Conservation (phyloP, 2,888 invertebrate genomes). For the Drosophila kanekoi region DNA sequence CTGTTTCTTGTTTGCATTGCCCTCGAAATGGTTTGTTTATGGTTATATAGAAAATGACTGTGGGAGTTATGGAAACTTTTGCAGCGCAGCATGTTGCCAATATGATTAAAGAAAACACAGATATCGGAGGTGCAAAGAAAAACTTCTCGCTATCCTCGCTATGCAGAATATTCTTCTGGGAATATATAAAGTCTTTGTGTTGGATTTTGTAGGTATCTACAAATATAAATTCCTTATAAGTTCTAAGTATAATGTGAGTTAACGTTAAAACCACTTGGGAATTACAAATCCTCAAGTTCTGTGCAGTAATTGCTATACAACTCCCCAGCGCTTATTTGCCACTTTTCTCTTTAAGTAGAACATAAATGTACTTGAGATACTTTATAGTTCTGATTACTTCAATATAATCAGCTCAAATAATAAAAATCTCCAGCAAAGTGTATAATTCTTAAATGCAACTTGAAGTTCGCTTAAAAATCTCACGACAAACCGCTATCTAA, state of each 20-base stretch:
- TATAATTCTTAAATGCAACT: slow-evolving; percentile 44
- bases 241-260: neutral
- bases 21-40: slow-evolving; percentile 30
- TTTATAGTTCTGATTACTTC: slow-evolving; percentile 19
- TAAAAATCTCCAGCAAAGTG: slow-evolving; percentile 4
- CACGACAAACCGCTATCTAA: neutral
- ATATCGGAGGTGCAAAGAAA: no score
- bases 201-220: no score
- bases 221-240: no score
- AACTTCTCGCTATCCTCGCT: no score
- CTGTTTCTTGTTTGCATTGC: slow-evolving; percentile 45
- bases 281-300: neutral
- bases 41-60: neutral
- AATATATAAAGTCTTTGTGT: no score
- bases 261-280: slow-evolving; percentile 1
- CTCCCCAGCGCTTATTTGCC: neutral
- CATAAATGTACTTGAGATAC: neutral
- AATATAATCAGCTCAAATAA: slow-evolving; percentile 7
- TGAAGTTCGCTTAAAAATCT: slow-evolving; percentile 36
- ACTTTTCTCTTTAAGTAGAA: neutral
- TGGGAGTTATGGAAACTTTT: neutral
- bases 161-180: no score
- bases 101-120: neutral
- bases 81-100: neutral
- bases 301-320: neutral